These are phyloP conservation scores for Tupiocoris notatus DNA, from an alignment of 2,888 invertebrate genomes.

Conservation along the genomic window DNA sequence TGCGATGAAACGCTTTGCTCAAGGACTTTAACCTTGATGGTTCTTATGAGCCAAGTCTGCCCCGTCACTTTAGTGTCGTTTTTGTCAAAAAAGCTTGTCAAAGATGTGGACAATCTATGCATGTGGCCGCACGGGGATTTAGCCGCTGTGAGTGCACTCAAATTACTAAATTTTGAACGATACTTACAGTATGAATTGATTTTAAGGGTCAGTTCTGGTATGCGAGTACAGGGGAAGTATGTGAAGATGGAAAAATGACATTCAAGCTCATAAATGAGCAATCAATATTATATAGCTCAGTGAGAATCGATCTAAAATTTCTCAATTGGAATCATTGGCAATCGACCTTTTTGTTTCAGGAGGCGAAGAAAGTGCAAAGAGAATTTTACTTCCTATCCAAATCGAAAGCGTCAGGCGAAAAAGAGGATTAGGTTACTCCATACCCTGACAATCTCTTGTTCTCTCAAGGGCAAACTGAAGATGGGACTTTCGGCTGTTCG, in stretches of 20 bases:
- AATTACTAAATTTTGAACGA: too few species aligned
- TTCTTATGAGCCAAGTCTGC: slow-evolving; percentile 67
- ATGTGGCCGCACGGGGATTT: slow-evolving; percentile 62
- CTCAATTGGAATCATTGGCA: too few species aligned
- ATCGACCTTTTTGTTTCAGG: slow-evolving; percentile 14
- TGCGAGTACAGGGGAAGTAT: too few species aligned
- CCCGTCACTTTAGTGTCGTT: slow-evolving; percentile 64
- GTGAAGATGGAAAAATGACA: too few species aligned
- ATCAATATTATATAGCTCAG: too few species aligned
- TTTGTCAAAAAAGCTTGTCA: slow-evolving; percentile 64
- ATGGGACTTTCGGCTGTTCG: too few species aligned
- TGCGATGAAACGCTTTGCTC: slow-evolving; percentile 56
- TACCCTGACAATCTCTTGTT: too few species aligned
- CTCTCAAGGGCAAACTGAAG: too few species aligned
- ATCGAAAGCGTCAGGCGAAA: slow-evolving; percentile 13
- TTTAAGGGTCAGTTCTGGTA: too few species aligned
- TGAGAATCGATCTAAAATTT: too few species aligned
- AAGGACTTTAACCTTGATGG: slow-evolving; percentile 70
- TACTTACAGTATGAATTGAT: too few species aligned
- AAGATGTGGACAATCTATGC: slow-evolving; percentile 62
- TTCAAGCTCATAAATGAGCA: too few species aligned
- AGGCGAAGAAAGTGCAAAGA: slow-evolving; percentile 23
- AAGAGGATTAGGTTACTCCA: slow-evolving; percentile 8
- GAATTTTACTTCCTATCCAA: slow-evolving; percentile 13
- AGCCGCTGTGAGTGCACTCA: slow-evolving; percentile 57